Evolutionary conservation across 2,113 vertebrate genomes (phyloP).

Genomic region (Poicephalus meyeri): DNA sequence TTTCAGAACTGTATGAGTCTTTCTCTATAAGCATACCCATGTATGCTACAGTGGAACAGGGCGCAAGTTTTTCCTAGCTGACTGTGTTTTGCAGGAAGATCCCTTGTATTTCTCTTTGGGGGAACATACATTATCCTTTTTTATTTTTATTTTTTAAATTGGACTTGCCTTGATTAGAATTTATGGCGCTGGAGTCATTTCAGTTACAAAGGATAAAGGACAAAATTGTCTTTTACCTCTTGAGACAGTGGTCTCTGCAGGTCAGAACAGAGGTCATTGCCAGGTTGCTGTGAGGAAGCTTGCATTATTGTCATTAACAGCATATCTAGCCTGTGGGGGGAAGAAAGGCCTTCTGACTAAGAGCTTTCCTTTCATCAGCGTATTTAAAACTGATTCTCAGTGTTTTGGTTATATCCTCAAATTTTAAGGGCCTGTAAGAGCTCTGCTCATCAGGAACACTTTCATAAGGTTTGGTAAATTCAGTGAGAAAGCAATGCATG

Average conservation of each 20-base stretch:
- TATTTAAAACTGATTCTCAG: constrained; percentile 32
- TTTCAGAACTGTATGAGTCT: background rate
- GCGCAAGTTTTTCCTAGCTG: background rate
- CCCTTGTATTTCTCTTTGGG: background rate
- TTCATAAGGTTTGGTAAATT: background rate
- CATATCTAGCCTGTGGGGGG: background rate
- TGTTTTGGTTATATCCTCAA: background rate
- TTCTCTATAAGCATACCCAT: background rate
- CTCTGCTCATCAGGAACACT: background rate
- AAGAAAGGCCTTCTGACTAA: background rate
- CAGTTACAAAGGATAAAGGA: constrained; percentile 57
- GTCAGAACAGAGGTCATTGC: constrained; percentile 60
- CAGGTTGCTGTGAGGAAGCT: constrained; percentile 35
- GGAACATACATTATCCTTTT: background rate
- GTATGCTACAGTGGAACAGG: background rate
- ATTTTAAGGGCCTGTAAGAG: background rate
- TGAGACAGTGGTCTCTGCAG: constrained; percentile 65
- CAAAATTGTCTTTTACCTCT: constrained; percentile 71
- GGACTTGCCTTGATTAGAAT: constrained; percentile 61
- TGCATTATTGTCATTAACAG: background rate
- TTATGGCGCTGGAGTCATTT: constrained; percentile 52
- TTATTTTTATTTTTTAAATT: background rate
- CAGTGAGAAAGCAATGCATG: background rate
- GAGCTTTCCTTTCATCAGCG: constrained; percentile 34
- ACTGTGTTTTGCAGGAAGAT: background rate